Base-by-base conservation (phyloP, 2,113 vertebrate genomes). In the Tupaia chinensis region DNA sequence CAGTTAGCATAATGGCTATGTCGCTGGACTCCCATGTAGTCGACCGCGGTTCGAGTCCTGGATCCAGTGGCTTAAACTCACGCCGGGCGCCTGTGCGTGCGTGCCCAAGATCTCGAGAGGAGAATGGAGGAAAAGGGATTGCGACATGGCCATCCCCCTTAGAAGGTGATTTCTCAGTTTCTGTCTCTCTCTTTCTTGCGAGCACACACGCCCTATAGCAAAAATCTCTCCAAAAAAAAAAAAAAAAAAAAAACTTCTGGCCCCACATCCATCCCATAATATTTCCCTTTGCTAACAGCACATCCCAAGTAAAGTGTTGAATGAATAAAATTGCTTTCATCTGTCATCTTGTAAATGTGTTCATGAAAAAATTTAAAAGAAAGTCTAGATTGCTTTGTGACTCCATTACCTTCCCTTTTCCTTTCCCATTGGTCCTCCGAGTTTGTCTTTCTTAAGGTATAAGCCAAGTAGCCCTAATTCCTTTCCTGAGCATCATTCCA, bases 281-380 rank as follows among this genome's bases (percentile, higher is more conserved):
- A 85, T 68, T 81, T 89, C 78, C 76, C 58, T 44, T 81, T 89
- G 87, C 89, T 84, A 91, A 94, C 13, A 69, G 56, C 23, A 74
- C 27, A 87, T 81, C n/a, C 72, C 79, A 93, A 91, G 86, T 60
- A 74, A 96, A 54, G 61, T 87, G 65, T 56, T 89, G 58, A 94
- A 82, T 76, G 68, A 97, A 90, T 82, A 89, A 77, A 87, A 96
- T 73, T 84, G 76, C 87, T 89, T 94, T 96, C 83, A 89, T 96
- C 87, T 81, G n/a, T 94, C 87, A 87, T 90, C 79, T 78, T 78
- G 68, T 87, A 96, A 94, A 81, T n/a, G 29, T 60, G 13, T 80
- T 93, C 79, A 61, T 23, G n/a, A 66, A 69, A 93, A 85, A 88
- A 12, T 77, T 77, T 9, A 13, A 89, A 87, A 77, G 23, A 88